Evolutionary conservation across 2,888 invertebrate species (phyloP).

Genomic region (Periphyllus acericola): DNA sequence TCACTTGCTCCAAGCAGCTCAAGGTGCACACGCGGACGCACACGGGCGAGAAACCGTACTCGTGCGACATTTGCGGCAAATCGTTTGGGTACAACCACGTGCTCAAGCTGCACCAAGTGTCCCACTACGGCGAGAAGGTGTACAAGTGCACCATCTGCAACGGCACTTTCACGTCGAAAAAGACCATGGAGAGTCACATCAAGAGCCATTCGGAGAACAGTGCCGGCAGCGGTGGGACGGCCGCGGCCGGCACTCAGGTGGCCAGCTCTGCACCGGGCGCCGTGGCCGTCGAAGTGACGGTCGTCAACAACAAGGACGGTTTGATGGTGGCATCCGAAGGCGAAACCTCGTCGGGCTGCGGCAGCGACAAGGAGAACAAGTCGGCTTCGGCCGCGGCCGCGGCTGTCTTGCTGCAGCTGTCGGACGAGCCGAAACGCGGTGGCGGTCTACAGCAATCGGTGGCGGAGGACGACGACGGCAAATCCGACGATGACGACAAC

Average conservation of each 20-base stretch:
- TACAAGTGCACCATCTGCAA: conserved; percentile 93
- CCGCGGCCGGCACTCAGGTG: not conserved
- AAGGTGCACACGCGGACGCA: conserved; percentile 92
- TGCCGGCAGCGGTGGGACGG: conserved; percentile 56
- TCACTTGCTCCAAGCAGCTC: conserved; percentile 90
- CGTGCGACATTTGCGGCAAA: conserved; percentile 90
- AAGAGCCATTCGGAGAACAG: conserved; percentile 76
- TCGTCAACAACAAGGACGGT: not conserved
- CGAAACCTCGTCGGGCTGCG: conserved; percentile 65
- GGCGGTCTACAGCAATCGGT: no score
- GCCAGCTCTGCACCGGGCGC: not conserved
- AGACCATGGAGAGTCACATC: conserved; percentile 90
- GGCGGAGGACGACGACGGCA: not conserved
- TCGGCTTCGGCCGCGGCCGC: conserved; percentile 64
- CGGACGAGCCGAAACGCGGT: conserved; percentile 7
- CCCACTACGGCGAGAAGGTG: conserved; percentile 90
- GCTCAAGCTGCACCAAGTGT: conserved; percentile 86
- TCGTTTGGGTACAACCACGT: conserved; percentile 93
- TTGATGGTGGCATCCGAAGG: conserved; percentile 54
- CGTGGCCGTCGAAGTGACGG: not conserved
- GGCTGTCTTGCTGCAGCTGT: conserved; percentile 60
- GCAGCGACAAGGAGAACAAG: conserved; percentile 69
- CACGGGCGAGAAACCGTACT: conserved; percentile 90
- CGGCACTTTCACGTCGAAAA: conserved; percentile 89
- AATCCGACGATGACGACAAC: not conserved